A percentile compares a stretch with the other conserved stretches of the same genome.
phyloP scores from a whole-genome alignment of 2,113 vertebrate species.

The Aepyceros melampus region DNA sequence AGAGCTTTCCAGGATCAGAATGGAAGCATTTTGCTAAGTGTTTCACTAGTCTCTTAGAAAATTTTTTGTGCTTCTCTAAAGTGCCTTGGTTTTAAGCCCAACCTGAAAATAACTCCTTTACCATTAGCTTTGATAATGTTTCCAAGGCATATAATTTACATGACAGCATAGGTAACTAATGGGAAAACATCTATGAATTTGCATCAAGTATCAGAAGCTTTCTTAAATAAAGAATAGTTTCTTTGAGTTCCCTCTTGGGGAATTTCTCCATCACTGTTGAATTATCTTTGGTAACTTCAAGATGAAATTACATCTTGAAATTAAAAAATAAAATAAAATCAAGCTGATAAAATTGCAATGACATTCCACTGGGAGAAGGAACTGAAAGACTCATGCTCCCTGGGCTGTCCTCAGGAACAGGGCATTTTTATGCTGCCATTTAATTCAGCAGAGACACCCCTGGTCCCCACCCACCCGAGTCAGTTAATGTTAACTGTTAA shows the following conservation, averaged over 20 bases:
- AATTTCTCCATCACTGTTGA: slow-evolving; percentile 21
- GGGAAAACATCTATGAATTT: slow-evolving; percentile 4
- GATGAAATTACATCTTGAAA: slow-evolving; percentile 42
- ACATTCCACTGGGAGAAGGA: neutral
- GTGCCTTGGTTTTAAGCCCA: neutral
- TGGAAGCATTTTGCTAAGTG: neutral
- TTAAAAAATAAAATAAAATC: slow-evolving; percentile 27
- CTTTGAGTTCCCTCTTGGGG: neutral
- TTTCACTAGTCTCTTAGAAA: neutral
- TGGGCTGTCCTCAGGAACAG: neutral
- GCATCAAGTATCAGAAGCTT: neutral
- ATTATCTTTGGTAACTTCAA: slow-evolving; percentile 43
- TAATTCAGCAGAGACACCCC: neutral
- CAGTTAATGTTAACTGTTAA: neutral
- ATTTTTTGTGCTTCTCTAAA: neutral
- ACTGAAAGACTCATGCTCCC: neutral
- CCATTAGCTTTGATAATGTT: neutral
- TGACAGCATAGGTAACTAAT: neutral
- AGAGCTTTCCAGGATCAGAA: neutral
- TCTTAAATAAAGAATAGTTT: slow-evolving; percentile 33
- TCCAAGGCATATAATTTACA: neutral
- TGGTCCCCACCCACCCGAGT: neutral
- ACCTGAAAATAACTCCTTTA: slow-evolving; percentile 31
- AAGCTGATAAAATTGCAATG: slow-evolving; percentile 5
- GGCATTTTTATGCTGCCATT: neutral